Percentiles rank a stretch among this genome's conserved stretches.
Conservation (phyloP, 2,113 vertebrate species). For the Junco hyemalis region DNA sequence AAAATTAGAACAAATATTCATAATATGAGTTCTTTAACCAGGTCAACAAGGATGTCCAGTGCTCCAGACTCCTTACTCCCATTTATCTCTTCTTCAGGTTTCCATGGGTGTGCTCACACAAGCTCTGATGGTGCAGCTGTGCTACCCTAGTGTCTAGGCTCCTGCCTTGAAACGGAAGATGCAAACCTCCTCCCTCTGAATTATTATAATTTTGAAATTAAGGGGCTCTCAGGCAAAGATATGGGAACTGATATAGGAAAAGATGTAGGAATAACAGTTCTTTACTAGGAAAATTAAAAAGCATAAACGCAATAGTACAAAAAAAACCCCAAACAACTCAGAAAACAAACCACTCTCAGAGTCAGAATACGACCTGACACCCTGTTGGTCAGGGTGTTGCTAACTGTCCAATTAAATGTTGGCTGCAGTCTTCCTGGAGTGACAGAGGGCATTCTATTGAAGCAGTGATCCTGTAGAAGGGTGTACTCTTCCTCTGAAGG, state of each 20-base stretch:
- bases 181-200: background rate
- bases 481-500: background rate
- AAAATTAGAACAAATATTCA: background rate
- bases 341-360: background rate
- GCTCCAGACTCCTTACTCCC: background rate
- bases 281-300: background rate
- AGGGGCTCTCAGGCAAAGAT: background rate
- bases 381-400: background rate
- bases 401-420: background rate
- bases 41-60: background rate
- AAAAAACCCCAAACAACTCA: background rate
- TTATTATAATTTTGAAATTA: background rate
- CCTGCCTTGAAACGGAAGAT: background rate
- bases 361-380: background rate
- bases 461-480: background rate
- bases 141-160: background rate
- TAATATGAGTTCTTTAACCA: background rate
- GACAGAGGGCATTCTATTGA: background rate
- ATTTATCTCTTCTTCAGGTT: rapidly evolving
- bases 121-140: background rate
- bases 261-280: background rate
- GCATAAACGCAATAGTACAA: background rate
- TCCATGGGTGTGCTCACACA: background rate
- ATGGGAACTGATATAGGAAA: background rate
- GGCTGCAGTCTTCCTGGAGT: background rate